Evolutionary conservation across 2,113 vertebrate genomes (phyloP).

Genomic region (Hemicordylus capensis): DNA sequence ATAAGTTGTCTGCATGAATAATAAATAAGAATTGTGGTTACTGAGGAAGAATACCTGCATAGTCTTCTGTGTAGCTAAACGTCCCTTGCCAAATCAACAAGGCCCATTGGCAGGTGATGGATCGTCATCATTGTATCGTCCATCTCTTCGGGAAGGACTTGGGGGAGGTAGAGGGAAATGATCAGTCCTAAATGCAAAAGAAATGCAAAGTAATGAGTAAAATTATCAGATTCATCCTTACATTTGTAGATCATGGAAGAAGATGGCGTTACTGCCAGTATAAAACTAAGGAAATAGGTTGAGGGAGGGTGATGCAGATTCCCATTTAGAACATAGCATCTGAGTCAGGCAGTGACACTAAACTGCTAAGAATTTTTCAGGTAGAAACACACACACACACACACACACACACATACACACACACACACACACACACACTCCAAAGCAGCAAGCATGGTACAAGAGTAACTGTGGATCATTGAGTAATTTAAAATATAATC

Average conservation of each 20-base stretch:
- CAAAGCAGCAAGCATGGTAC: slow-evolving; percentile 28
- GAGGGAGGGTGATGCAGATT: not conserved
- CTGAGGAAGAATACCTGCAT: slow-evolving; percentile 8
- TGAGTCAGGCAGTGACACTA: not conserved
- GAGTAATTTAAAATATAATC: too few relatives aligned
- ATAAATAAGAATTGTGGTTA: not conserved
- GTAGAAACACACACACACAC: slow-evolving; percentile 27
- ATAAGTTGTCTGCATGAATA: not conserved
- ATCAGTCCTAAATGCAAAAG: slow-evolving; percentile 46
- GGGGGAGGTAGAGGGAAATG: slow-evolving; percentile 17
- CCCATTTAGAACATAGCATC: not conserved
- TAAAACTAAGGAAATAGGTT: slow-evolving; percentile 5
- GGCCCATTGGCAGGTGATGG: slow-evolving; percentile 26
- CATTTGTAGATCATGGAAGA: not conserved
- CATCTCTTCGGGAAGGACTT: slow-evolving; percentile 36
- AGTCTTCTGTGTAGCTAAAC: slow-evolving; percentile 26
- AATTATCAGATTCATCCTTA: not conserved
- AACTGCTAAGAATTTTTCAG: slow-evolving; percentile 15
- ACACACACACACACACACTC: slow-evolving; percentile 45
- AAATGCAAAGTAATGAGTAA: slow-evolving; percentile 30
- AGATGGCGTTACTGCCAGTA: not conserved
- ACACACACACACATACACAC: slow-evolving; percentile 31
- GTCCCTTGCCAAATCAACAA: slow-evolving; percentile 3
- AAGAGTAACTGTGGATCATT: slow-evolving; percentile 46
- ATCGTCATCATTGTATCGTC: slow-evolving; percentile 4